Conservation (phyloP, 2,113 vertebrate species). For the Addax nasomaculatus region DNA sequence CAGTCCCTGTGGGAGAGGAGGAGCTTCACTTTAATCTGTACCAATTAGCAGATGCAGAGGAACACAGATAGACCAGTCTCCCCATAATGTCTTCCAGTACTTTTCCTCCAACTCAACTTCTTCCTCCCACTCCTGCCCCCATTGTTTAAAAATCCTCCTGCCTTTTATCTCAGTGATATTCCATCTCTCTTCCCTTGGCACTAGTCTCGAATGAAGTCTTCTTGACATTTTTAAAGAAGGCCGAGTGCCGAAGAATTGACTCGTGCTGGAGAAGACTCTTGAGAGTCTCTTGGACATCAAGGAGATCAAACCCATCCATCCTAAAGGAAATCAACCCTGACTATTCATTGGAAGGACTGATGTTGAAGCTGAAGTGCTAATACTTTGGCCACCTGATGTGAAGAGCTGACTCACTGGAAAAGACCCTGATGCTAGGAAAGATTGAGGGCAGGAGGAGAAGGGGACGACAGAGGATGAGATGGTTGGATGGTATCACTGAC, state of each 20-base stretch:
- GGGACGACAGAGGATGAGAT: background rate
- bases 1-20: background rate
- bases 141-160: background rate
- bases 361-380: background rate
- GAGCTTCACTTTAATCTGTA: background rate
- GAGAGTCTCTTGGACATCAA: background rate
- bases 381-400: background rate
- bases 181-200: background rate
- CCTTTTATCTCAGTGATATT: background rate
- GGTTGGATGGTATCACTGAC: background rate
- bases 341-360: background rate
- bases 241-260: background rate
- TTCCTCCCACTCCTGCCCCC: accelerated
- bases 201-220: background rate
- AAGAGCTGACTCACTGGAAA: background rate
- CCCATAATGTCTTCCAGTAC: background rate
- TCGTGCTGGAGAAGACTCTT: background rate
- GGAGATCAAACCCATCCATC: background rate
- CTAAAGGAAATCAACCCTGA: background rate
- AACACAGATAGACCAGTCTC: background rate
- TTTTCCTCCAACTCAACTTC: background rate
- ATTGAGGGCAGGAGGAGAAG: background rate
- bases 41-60: background rate
- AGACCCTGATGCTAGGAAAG: background rate
- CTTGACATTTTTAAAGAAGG: background rate